Evolutionary conservation across 2,888 invertebrate genomes (phyloP).

Genomic region (Tetheella fluctuosa): DNA sequence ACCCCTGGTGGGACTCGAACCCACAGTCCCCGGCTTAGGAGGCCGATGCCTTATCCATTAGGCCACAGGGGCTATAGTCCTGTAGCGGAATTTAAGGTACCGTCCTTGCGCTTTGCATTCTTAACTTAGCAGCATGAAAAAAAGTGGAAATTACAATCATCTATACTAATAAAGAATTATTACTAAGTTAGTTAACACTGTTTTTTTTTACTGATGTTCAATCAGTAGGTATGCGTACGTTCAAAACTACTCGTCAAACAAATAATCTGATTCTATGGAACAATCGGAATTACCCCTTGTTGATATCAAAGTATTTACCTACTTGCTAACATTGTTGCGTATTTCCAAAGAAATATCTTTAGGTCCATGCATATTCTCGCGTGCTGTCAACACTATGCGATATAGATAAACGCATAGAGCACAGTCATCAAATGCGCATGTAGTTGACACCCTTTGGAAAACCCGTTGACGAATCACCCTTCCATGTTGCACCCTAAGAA

Average conservation of each 20-base stretch:
- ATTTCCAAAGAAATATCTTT: too few species aligned
- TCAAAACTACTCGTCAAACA: too few species aligned
- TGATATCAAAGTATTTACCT: too few species aligned
- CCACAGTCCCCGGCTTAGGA: conserved; percentile 91
- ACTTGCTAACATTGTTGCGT: too few species aligned
- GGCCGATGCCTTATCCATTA: conserved; percentile 91
- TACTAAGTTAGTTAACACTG: too few species aligned
- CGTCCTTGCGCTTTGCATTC: background rate
- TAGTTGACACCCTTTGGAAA: background rate
- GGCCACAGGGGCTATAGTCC: conserved; percentile 86
- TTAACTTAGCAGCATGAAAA: background rate
- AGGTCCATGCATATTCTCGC: background rate
- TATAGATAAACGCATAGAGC: background rate
- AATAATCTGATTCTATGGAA: too few species aligned
- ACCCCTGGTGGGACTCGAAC: conserved; percentile 91
- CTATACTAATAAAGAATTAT: too few species aligned
- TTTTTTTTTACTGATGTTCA: too few species aligned
- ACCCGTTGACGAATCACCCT: conserved; percentile 6
- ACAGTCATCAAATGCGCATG: background rate
- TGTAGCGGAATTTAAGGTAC: background rate
- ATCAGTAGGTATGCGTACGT: too few species aligned
- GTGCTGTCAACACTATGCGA: background rate
- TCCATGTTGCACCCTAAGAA: background rate
- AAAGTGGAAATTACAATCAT: background rate
- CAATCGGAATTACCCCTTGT: too few species aligned